Base-by-base conservation (phyloP, 2,797 vertebrate genomes). In the Poeciliopsis paucimaculata region DNA sequence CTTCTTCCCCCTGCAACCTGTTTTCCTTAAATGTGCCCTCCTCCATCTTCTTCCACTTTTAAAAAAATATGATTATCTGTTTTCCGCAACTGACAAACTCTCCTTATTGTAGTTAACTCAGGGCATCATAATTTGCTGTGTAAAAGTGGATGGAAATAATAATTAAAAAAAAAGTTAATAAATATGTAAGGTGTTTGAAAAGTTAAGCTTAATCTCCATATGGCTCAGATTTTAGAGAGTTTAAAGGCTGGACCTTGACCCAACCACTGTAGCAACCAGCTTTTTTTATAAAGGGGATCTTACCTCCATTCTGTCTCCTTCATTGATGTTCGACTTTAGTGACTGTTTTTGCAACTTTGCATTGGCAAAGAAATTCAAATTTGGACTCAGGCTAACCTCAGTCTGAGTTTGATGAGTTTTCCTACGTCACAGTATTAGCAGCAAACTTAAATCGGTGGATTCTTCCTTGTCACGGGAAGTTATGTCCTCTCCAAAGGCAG, bases 11-110 rank as follows among this genome's bases (percentile, higher is more conserved):
- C 79, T 83, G 73, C 82, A 82, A 80, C 85, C 78, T 45, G 47
- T 68, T 84, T 62, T 84, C 77, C 83, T 80, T 77, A 80, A 80
- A 76, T 81, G 57, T 81, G 71, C 82, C 66, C 43, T 76, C 85
- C 83, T 86, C 80, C 82, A 86, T 89, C 84, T 80, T 88, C 82
- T n/a, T 76, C 28, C 64, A 12, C 41, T 64, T 51, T 72, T 36
- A 2, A 3, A 2, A 70, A 13, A 26, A 43, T 31, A 11, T 34
- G 60, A 70, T 75, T 70, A 53, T 85, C 34, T 84, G 73, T 80
- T 84, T 76, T 80, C 10, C 49, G 28, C 71, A 15, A 71, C 73
- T 75, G 55, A 86, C 79, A 23, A 71, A 79, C 43, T 75, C 31
- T 12, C 0, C 76, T 81, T 36, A 23, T 57, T 64, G 82, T 20